Base-by-base conservation (phyloP, 2,113 vertebrate genomes). In the Cephalopholis sonnerati region DNA sequence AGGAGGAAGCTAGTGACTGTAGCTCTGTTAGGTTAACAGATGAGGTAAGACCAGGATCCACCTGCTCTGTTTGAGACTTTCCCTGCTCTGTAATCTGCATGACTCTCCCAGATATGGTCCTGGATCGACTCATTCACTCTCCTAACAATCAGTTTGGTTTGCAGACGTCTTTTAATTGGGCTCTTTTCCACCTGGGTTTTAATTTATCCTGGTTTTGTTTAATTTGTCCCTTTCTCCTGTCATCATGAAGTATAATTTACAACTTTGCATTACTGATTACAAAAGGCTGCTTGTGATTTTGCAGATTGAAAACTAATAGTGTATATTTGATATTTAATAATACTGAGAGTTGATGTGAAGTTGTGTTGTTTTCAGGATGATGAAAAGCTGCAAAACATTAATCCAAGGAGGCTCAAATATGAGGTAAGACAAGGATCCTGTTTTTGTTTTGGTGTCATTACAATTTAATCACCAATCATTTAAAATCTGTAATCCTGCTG, bases 321-420 rank as follows among this genome's bases (percentile, higher is more conserved):
- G 48, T 63, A 10, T 36, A 7, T 59, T 64, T 20, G 3, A 4
- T 24, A 46, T 82, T 36, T 6, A 11, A 44, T 32, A 6, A 55
- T 3, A 6, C 25, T 50, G 41, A 50, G 7, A 13, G 39, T 7
- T 76, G 1, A 82, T 10, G 22, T 61, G 48, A 3, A 0, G 2
- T 69, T 51, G 63, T 12, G 9, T 65, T 87, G 24, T 70, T 88
- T 88, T 32, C 79, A 96, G 95, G 93, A 95, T n/a, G 94, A 90
- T 1, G 90, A 93, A 27, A 91, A 91, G 53, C 76, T 76, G 59
- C 32, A 63, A 5, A 90, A 82, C 3, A 25, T 79, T 0, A 91
- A 94, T 62, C 83, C 87, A 4, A 79, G 92, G 79, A 93, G 87
- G 82, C 81, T 82, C 6, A 95, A 96, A 82, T 94, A 95, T 27